phyloP scores from a whole-genome alignment of 2,797 vertebrate genomes.

The Sciurus vulgaris region DNA sequence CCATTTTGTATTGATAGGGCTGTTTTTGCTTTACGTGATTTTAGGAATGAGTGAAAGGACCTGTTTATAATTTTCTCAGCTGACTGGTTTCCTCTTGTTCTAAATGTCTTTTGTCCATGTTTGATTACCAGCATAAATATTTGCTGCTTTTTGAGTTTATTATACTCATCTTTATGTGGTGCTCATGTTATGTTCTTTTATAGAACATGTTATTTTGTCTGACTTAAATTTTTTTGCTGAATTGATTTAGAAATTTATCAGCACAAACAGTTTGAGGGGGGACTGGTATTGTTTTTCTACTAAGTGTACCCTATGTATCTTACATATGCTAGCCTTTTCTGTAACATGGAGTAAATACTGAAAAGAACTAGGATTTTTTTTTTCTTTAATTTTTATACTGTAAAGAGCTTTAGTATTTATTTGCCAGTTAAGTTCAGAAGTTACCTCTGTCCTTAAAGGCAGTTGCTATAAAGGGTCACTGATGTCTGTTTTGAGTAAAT shows the following conservation, averaged over 20 bases:
- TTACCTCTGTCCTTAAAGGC: conserved; percentile 41
- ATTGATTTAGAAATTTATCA: conserved; percentile 8
- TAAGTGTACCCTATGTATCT: not conserved
- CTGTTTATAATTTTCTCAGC: conserved; percentile 14
- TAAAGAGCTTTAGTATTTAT: not conserved
- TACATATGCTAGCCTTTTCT: not conserved
- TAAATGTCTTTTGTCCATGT: not conserved
- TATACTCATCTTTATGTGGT: not conserved
- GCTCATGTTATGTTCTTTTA: not conserved
- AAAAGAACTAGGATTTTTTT: not conserved
- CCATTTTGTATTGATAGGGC: conserved; percentile 40
- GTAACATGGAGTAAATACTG: conserved; percentile 21
- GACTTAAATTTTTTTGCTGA: not conserved
- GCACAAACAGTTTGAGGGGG: not conserved
- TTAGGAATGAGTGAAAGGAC: conserved; percentile 42
- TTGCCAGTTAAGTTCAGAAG: conserved; percentile 44
- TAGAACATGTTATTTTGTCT: not conserved
- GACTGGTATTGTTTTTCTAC: conserved; percentile 34
- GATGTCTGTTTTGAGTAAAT: conserved; percentile 12
- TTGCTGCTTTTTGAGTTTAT: conserved; percentile 15
- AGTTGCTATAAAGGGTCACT: not conserved
- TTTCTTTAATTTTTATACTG: not conserved
- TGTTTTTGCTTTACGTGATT: conserved; percentile 49
- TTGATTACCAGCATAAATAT: not conserved
- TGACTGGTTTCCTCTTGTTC: not conserved